Evolutionary conservation across 2,113 vertebrate genomes (phyloP), one percentile per base, ranked within the genome.

Genomic region (Carassius carassius): DNA sequence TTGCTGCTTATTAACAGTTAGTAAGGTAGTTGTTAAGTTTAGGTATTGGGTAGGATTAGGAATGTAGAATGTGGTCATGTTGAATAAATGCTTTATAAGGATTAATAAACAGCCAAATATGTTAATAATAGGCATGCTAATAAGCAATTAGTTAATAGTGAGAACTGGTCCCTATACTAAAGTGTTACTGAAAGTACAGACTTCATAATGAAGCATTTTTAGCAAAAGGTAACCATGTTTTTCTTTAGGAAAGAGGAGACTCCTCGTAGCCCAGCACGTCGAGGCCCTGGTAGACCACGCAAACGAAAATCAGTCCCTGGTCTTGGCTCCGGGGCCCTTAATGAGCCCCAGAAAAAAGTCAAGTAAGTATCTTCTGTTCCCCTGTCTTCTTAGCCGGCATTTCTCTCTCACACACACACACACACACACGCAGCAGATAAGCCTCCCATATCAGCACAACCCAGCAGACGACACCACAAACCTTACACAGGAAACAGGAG

Each of bases 201-300:
- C 11, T 65, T 65, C n/a, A 65, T 12, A n/a, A 65, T 29, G n/a
- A 23, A 63, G 1, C n/a, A 70, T 37, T 10, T 44, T 72, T 10
- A 72, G 1, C 35, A 72, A 67, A 67, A 8, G 29, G 13, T 32
- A 78, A 21, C 21, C 75, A 75, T 90, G 87, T 87, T 79, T 83
- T 41, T 44, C 41, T 85, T 35, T 90, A 99, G 98, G 93, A 97
- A 96, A 83, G 98, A 99, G 0, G 98, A 99, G 92, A 96, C 94
- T 85, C 96, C 97, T 0, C 94, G 97, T 41, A 99, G 98, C 89
- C 97, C 98, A 0, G 97, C 96, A 0, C 93, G 97, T 6, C 93
- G 98, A 0, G 98, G 98, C 3, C 97, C 97, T 0, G 98, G 98
- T 2, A 93, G 98, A 86, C 97, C 98, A 0, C 93, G 98, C 91